Evolutionary conservation across 53 echinoderm and acorn worm genomes (phyloP).

Genomic region (Echinarachnius parma): DNA sequence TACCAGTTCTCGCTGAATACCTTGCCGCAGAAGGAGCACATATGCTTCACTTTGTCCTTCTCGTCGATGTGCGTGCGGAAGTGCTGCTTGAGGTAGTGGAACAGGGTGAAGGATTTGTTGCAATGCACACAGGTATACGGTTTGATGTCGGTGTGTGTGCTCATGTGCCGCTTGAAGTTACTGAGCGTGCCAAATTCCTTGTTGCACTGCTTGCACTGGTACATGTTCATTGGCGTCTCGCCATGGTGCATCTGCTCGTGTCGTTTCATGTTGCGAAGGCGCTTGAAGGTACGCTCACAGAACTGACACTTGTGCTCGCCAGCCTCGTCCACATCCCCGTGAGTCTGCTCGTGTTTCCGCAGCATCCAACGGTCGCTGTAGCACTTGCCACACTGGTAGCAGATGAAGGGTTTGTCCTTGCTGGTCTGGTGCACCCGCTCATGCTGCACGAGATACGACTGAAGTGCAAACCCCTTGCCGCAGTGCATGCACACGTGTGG

Average conservation of each 20-base stretch:
- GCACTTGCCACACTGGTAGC: slow-evolving; percentile 47
- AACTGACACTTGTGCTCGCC: slow-evolving; percentile 15
- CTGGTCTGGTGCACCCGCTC: slow-evolving; percentile 32
- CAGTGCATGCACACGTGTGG: slow-evolving; percentile 27
- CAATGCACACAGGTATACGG: slow-evolving; percentile 32
- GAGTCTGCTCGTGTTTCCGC: slow-evolving; percentile 39
- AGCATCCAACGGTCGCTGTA: slow-evolving; percentile 34
- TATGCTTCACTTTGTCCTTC: slow-evolving; percentile 32
- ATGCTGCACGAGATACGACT: slow-evolving; percentile 33
- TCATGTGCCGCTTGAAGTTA: slow-evolving; percentile 41
- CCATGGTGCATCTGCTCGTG: slow-evolving; percentile 22
- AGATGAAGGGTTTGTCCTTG: slow-evolving; percentile 38
- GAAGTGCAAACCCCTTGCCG: slow-evolving; percentile 35
- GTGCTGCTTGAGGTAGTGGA: slow-evolving; percentile 42
- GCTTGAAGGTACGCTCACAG: slow-evolving; percentile 31
- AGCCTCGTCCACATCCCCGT: slow-evolving; percentile 7
- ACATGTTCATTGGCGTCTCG: not conserved
- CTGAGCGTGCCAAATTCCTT: slow-evolving; percentile 21
- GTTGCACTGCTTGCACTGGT: slow-evolving; percentile 17
- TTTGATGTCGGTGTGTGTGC: slow-evolving; percentile 34
- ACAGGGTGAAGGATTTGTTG: slow-evolving; percentile 36
- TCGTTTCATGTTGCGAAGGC: slow-evolving; percentile 17
- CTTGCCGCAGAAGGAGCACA: slow-evolving; percentile 44
- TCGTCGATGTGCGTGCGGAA: slow-evolving; percentile 29
- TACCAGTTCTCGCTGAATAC: slow-evolving; percentile 45